These are phyloP conservation scores for Melitaea cinxia DNA, from an alignment of 1,140 invertebrate genomes.

Conservation along the genomic window DNA sequence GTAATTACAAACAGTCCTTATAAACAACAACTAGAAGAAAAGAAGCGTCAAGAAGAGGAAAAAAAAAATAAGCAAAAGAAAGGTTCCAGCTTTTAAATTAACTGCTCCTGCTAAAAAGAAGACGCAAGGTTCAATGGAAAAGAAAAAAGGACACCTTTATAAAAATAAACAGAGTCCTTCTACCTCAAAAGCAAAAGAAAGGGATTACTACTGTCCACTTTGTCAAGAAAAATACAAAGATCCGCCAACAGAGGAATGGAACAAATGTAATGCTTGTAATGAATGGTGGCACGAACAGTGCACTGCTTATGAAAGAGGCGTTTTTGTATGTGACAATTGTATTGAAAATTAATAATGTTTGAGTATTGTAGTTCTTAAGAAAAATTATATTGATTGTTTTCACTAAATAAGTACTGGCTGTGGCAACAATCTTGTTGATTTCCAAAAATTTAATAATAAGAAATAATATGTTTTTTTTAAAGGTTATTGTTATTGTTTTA, in stretches of 20 bases:
- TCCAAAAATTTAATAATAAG: too few species aligned
- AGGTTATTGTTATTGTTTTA: too few species aligned
- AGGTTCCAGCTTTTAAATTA: not conserved
- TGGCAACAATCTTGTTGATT: too few species aligned
- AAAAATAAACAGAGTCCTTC: not conserved
- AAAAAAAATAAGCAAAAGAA: slow-evolving; percentile 5
- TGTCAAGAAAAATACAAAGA: slow-evolving; percentile 4
- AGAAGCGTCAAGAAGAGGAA: not conserved
- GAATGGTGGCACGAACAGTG: slow-evolving; percentile 2
- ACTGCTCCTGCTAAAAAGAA: slow-evolving; percentile 6
- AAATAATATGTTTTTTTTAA: too few species aligned
- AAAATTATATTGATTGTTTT: too few species aligned
- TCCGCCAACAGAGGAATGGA: slow-evolving; percentile 8
- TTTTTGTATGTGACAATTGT: slow-evolving; percentile 1
- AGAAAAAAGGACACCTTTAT: slow-evolving; percentile 2
- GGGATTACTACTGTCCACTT: slow-evolving; percentile 1
- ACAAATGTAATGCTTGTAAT: not conserved
- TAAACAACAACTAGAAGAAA: not conserved
- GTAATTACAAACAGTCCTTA: not conserved
- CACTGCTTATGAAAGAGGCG: slow-evolving; percentile 1
- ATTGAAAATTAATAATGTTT: too few species aligned
- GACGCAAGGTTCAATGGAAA: not conserved
- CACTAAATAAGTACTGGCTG: too few species aligned
- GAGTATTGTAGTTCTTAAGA: too few species aligned
- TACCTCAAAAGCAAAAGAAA: not conserved